Base-by-base conservation (phyloP, 2,888 invertebrate species). In the Parnassius mnemosyne region DNA sequence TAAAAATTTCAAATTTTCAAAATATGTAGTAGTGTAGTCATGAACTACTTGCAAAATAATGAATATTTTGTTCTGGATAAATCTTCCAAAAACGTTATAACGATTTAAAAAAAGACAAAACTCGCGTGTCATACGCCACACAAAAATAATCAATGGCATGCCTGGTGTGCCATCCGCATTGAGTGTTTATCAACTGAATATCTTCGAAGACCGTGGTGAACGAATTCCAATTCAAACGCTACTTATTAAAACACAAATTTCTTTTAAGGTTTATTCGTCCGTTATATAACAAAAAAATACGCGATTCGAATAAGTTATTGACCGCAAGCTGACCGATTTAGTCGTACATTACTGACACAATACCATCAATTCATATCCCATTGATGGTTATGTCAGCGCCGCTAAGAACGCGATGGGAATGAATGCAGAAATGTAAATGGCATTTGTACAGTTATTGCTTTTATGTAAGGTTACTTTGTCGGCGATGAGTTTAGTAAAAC, bases 261-360 rank as follows among this genome's bases (percentile, higher is more conserved):
- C 16, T 46, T 46, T 46, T 7, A 63, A 59, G 59, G 61, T 61
- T 52, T 59, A 56, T 58, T 47, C 57, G n/a, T 47, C 44, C 13
- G 57, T 65, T 66, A 60, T 66, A 63, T 80, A 80, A 74, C 71
- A n/a, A n/a, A 66, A n/a, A 71, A 75, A 76, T 58, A 57, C 57
- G 60, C 57, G 64, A 61, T 66, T 61, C 57, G 61, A 59, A 62
- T 59, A 65, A 34, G 34, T 7, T 66, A 69, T 71, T 67, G 65
- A 66, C 71, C 71, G 66, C 67, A 66, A 49, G 57, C 60, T 77
- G 76, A 73, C 79, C 78, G 75, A 75, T 68, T 73, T 73, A 61
- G 60, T n/a, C 53, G 60, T 16, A 66, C 63, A 65, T 63, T 73
- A 69, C 65, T 63, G 66, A 69, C 71, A 71, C 65, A 63, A 71